Evolutionary conservation across 2,113 vertebrate genomes (phyloP).

Genomic region (Chunga burmeisteri): DNA sequence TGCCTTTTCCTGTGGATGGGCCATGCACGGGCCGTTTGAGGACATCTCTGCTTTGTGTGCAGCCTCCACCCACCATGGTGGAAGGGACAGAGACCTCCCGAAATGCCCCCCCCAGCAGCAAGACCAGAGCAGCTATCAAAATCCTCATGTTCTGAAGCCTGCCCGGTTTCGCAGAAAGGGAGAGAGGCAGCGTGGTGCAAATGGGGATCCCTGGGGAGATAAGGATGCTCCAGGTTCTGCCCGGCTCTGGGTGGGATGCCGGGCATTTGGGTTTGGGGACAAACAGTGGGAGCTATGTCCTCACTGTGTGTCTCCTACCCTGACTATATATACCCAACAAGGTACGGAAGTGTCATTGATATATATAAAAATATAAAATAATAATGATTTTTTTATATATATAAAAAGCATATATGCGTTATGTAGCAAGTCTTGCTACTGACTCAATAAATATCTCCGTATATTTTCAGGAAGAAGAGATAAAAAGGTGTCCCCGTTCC

Average conservation of each 20-base stretch:
- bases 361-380: background rate
- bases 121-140: background rate
- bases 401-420: too few species aligned
- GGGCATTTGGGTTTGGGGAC: background rate
- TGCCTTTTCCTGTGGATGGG: background rate
- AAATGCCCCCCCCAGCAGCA: background rate
- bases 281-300: background rate
- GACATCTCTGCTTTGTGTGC: background rate
- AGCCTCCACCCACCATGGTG: accelerated
- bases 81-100: background rate
- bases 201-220: background rate
- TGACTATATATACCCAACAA: too few species aligned
- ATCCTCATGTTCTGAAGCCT: background rate
- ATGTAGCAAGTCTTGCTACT: background rate
- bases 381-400: background rate
- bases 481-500: background rate
- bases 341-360: background rate
- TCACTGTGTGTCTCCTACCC: background rate
- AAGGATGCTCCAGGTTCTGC: background rate
- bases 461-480: background rate
- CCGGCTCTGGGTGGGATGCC: background rate
- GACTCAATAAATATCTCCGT: background rate
- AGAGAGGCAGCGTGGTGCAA: accelerated
- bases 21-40: background rate
- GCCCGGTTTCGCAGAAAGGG: background rate